Percentiles rank a stretch among this genome's conserved stretches.
These are phyloP conservation scores for Sinonovacula constricta DNA, from an alignment of 1,140 invertebrate species.

Conservation along the genomic window DNA sequence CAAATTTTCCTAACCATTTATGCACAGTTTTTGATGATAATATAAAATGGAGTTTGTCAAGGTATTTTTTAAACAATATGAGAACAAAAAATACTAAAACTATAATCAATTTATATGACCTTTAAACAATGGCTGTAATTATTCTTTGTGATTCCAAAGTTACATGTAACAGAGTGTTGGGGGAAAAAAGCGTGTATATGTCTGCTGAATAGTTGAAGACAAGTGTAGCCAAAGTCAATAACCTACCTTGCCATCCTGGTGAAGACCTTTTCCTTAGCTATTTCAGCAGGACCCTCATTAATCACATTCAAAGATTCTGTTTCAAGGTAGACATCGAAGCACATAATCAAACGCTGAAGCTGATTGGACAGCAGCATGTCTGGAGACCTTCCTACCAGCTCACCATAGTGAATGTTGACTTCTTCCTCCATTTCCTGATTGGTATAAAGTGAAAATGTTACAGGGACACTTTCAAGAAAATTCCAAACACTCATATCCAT, in stretches of 20 bases:
- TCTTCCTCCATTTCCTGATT: conserved; percentile 87
- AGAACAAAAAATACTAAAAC: neutral
- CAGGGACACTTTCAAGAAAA: neutral
- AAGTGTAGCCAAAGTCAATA: neutral
- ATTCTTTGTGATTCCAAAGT: neutral
- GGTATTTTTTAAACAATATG: neutral
- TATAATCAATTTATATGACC: neutral
- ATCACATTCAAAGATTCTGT: conserved; percentile 81
- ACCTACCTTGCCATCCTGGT: conserved; percentile 83
- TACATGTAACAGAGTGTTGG: neutral
- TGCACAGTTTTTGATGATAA: no score
- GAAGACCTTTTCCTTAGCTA: conserved; percentile 89
- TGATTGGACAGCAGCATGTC: conserved; percentile 85
- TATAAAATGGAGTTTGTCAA: no score
- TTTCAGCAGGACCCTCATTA: conserved; percentile 82
- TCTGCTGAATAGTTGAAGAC: neutral
- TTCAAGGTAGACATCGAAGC: conserved; percentile 92
- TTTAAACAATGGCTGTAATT: neutral
- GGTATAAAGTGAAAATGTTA: conserved; percentile 29
- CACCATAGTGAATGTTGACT: conserved; percentile 84
- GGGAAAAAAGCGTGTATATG: neutral
- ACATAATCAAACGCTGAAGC: conserved; percentile 88
- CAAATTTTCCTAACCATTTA: no score
- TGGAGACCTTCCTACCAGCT: conserved; percentile 77
- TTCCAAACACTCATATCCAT: no score